phyloP scores from a whole-genome alignment of 2,113 vertebrate species.

The Eptatretus burgeri region DNA sequence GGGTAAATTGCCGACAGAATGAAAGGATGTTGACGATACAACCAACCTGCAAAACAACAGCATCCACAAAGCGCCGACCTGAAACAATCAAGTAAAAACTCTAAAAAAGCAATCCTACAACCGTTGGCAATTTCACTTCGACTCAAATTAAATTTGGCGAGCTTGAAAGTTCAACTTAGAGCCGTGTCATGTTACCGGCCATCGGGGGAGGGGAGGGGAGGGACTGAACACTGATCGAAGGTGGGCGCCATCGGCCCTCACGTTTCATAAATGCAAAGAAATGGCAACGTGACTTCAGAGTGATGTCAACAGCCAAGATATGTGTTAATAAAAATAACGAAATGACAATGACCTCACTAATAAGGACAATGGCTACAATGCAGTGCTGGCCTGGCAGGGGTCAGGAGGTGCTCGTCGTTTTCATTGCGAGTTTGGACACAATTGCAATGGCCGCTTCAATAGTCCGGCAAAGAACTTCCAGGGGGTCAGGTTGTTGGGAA shows the following conservation, averaged over 20 bases:
- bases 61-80: conserved; percentile 98
- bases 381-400: conserved; percentile 37
- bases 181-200: no score
- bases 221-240: no score
- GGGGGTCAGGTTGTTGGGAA: conserved; percentile 46
- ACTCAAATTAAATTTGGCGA: no score
- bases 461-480: conserved; percentile 83
- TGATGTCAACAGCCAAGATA: conserved; percentile 31
- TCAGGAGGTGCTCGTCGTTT: conserved; percentile 65
- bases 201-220: no score
- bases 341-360: conserved; percentile 9
- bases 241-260: conserved; percentile 10
- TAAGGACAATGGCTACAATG: conserved; percentile 17
- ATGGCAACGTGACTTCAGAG: conserved; percentile 23
- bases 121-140: no score
- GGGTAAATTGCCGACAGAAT: conserved; percentile 22
- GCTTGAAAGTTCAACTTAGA: no score
- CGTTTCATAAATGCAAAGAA: conserved; percentile 33
- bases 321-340: conserved; percentile 10
- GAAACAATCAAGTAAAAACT: conserved; percentile 85
- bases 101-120: conserved; percentile 68
- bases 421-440: conserved; percentile 53
- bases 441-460: conserved; percentile 69
- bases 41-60: conserved; percentile 12
- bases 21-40: no score